Percentiles rank a stretch among this genome's conserved stretches.
Conservation (phyloP, 2,888 invertebrate species). For the Argyresthia albistria region DNA sequence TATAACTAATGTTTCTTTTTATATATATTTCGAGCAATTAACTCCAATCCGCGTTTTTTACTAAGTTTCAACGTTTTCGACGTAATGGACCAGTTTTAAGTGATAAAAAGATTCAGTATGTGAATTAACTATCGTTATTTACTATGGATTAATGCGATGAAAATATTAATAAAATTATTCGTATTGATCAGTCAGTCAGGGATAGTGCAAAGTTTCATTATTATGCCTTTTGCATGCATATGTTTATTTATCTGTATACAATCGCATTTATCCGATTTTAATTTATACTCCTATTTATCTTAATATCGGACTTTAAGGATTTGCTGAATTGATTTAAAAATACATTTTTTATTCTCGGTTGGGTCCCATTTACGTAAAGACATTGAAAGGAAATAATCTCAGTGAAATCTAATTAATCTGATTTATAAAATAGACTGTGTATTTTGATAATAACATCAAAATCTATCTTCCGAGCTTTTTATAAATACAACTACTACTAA, state of each 20-base stretch:
- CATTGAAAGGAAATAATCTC: constrained; percentile 40
- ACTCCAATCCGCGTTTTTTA: constrained; percentile 42
- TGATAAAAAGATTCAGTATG: background rate
- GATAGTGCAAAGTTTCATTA: constrained; percentile 1
- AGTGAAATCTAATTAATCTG: constrained; percentile 32
- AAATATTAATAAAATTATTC: constrained; percentile 7
- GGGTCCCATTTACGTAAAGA: constrained; percentile 20
- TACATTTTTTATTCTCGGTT: background rate
- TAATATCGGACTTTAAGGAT: constrained; percentile 12
- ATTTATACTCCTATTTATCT: constrained; percentile 25
- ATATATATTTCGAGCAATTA: constrained; percentile 43
- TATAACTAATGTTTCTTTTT: constrained; percentile 46
- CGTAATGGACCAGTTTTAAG: constrained; percentile 36
- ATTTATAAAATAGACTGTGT: constrained; percentile 52
- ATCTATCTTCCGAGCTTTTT: constrained; percentile 22
- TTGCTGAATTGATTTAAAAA: background rate
- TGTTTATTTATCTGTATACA: constrained; percentile 4
- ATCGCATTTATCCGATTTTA: constrained; percentile 14
- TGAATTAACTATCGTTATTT: background rate
- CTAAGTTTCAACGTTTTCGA: constrained; percentile 32
- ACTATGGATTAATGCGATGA: constrained; percentile 14
- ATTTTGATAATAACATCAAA: constrained; percentile 64
- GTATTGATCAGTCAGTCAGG: background rate
- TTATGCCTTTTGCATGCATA: constrained; percentile 29
- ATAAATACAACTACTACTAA: constrained; percentile 17